Conservation (phyloP, 2,113 vertebrate genomes). For the Bostrychus sinensis region DNA sequence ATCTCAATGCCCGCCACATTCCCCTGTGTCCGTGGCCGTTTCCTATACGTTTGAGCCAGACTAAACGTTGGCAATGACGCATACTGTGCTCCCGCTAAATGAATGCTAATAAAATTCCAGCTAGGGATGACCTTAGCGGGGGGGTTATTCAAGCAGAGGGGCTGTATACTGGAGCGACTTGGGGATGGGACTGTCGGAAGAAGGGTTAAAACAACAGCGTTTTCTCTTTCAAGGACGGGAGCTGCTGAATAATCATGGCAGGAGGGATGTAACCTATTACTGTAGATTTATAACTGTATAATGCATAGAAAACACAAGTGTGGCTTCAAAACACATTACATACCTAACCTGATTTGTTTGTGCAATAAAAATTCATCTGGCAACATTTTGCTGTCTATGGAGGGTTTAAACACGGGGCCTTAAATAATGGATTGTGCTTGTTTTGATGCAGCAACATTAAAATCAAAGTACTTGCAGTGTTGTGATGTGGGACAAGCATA, state of each 20-base stretch:
- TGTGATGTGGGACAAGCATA: neutral
- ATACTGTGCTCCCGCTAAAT: conserved; percentile 21
- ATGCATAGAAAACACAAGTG: neutral
- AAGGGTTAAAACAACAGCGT: conserved; percentile 59
- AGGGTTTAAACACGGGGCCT: conserved; percentile 1
- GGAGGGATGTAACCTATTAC: neutral
- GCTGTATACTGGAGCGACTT: conserved; percentile 28
- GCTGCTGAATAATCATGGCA: neutral
- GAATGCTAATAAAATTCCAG: conserved; percentile 67
- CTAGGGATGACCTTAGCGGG: conserved; percentile 54
- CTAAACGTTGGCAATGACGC: conserved; percentile 1
- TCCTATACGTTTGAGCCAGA: conserved; percentile 3
- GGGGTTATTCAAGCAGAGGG: conserved; percentile 46
- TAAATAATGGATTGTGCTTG: conserved; percentile 18
- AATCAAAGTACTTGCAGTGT: neutral
- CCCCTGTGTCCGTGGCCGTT: neutral
- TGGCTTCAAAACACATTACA: neutral
- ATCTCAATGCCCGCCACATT: conserved; percentile 26
- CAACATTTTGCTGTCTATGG: conserved; percentile 1
- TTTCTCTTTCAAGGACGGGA: conserved; percentile 41
- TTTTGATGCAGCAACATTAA: conserved; percentile 1
- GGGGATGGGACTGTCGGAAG: conserved; percentile 40
- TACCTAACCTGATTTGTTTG: neutral
- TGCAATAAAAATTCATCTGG: conserved; percentile 4
- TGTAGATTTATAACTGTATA: neutral